Base-by-base conservation (phyloP, 2,888 invertebrate genomes). In the Euspilapteryx auroguttella region DNA sequence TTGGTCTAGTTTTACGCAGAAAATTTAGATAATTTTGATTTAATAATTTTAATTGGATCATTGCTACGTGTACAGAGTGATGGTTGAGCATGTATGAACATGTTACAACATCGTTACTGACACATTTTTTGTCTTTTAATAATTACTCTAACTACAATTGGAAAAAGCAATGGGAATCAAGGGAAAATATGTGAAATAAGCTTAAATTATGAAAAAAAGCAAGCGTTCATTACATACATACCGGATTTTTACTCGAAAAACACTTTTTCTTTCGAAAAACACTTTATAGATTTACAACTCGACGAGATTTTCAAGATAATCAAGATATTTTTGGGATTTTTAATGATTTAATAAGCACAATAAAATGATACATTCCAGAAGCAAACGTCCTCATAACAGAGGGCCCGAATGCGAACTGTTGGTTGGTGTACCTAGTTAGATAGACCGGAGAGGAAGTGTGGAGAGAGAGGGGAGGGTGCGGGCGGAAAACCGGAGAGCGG, bases 341-440 rank as follows among this genome's bases (percentile, higher is more conserved):
- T 42, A 59, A 68, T 45, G 61, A 59, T 66, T 65, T 73, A 40
- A 69, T 58, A 47, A 65, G 63, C 66, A 73, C 68, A 71, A 64
- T 68, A 69, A 68, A 73, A 61, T 54, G 59, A 63, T 54, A 62
- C 75, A 75, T 73, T 55, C 56, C 75, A 68, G 54, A 42, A 54
- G 48, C 55, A 54, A 45, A 68, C 75, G 78, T 76, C 75, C 58
- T 48, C 44, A 68, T 59, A 68, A 61, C 61, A 63, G 62, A 64
- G 56, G 71, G 62, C 73, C 68, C 69, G 68, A 76, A 78, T 75
- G 77, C 79, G 77, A 79, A 80, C 79, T 79, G 78, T 68, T 58
- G 56, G 56, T 49, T 49, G 40, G 49, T 57, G 64, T 63, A 53
- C 53, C 51, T 59, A 50, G 49, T 50, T 49, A 49, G 55, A 34